Evolutionary conservation across 2,888 invertebrate species (phyloP).

Genomic region (Hartigia nigra): DNA sequence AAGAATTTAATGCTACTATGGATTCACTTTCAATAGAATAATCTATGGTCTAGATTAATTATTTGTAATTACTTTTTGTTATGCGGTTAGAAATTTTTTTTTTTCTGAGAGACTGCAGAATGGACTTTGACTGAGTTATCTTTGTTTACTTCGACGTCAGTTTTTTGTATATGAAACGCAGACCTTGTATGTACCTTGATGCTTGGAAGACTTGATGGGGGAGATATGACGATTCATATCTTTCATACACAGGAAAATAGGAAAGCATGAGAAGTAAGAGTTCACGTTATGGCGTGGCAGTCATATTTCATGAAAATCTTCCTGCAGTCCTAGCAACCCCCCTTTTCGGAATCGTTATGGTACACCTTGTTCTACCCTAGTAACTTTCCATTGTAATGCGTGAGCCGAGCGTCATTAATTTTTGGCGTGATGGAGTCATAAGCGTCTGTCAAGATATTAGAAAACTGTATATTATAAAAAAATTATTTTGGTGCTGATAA

Average conservation of each 20-base stretch:
- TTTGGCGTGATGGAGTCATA: too few species aligned
- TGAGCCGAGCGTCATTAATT: background rate
- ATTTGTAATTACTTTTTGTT: background rate
- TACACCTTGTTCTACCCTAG: background rate
- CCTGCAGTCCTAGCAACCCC: slow-evolving; percentile 11
- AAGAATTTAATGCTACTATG: background rate
- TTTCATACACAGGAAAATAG: slow-evolving; percentile 54
- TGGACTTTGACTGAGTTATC: background rate
- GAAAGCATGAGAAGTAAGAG: slow-evolving; percentile 53
- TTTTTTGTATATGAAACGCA: background rate
- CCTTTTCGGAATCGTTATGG: background rate
- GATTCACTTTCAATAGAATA: background rate
- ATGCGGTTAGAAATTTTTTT: background rate
- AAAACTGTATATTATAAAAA: background rate
- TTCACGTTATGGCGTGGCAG: slow-evolving; percentile 39
- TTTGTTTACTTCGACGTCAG: background rate
- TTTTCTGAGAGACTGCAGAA: background rate
- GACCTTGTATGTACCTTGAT: background rate
- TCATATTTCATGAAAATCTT: slow-evolving; percentile 45
- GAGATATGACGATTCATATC: slow-evolving; percentile 58
- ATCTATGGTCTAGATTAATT: background rate
- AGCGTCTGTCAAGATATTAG: background rate
- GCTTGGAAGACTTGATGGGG: background rate
- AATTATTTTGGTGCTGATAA: background rate
- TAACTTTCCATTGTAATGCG: background rate